A percentile compares a stretch with the other conserved stretches of the same genome.
Conservation (phyloP, 2,888 invertebrate species). For the Macrosoma leucophasiata region DNA sequence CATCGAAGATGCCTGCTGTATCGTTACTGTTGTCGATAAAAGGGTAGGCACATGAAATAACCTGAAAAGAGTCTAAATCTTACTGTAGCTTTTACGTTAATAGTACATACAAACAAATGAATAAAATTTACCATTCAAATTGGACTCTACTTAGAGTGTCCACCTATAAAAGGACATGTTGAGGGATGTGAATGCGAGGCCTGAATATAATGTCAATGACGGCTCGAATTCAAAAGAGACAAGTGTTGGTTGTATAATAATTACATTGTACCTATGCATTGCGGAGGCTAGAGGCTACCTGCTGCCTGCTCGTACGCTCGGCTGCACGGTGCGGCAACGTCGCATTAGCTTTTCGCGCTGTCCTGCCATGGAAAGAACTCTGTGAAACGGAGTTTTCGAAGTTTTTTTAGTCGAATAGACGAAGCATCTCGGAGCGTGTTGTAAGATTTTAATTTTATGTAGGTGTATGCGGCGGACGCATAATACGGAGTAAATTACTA, state of each 20-base stretch:
- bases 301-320: conserved; percentile 64
- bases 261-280: conserved; percentile 55
- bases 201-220: conserved; percentile 34
- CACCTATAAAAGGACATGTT: conserved; percentile 25
- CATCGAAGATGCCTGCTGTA: too few relatives aligned
- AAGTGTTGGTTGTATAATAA: conserved; percentile 65
- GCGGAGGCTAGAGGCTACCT: conserved; percentile 43
- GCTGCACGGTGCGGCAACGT: conserved; percentile 70
- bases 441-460: conserved; percentile 46
- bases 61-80: too few relatives aligned
- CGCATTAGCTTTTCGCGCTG: conserved; percentile 65
- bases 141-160: conserved; percentile 45
- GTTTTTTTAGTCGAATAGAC: conserved; percentile 38
- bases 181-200: conserved; percentile 69
- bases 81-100: too few relatives aligned
- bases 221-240: conserved; percentile 46
- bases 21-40: too few relatives aligned
- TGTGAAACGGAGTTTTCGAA: conserved; percentile 48
- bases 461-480: too few relatives aligned
- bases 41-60: too few relatives aligned
- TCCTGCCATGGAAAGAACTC: conserved; percentile 55
- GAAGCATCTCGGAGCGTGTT: conserved; percentile 41
- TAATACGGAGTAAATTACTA: too few relatives aligned
- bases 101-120: too few relatives aligned
- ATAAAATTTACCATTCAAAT: conserved; percentile 35